These are phyloP conservation scores for Gallinago media DNA, from an alignment of 2,113 vertebrate genomes.

Conservation along the genomic window DNA sequence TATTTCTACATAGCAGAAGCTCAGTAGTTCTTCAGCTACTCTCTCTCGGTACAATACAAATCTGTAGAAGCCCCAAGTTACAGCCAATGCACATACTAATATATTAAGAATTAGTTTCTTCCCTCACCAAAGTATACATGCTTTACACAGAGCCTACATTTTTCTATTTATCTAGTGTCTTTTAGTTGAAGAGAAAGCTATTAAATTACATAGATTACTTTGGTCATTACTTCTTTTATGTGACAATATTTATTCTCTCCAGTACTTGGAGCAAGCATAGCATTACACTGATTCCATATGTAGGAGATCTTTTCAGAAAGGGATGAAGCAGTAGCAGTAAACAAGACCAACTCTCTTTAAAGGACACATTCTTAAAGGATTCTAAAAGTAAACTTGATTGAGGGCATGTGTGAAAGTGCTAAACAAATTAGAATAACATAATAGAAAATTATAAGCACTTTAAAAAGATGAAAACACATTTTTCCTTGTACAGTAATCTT, in stretches of 20 bases:
- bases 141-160: neutral
- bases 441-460: constrained; percentile 45
- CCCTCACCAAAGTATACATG: neutral
- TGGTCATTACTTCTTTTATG: neutral
- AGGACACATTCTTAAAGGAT: neutral
- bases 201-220: neutral
- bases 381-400: constrained; percentile 14
- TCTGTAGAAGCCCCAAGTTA: neutral
- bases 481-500: constrained; percentile 26
- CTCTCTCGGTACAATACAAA: neutral
- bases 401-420: constrained; percentile 8
- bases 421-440: constrained; percentile 49
- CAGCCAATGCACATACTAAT: fast-evolving
- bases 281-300: neutral
- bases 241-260: neutral
- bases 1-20: neutral
- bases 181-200: neutral
- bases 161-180: neutral
- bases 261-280: neutral
- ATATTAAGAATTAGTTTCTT: neutral
- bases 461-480: constrained; percentile 12
- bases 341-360: neutral
- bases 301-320: neutral
- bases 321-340: neutral
- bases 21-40: neutral